Percentiles rank a stretch among this genome's conserved stretches.
Evolutionary conservation across 1,140 invertebrate genomes (phyloP).

Genomic region (Capitella teleta): DNA sequence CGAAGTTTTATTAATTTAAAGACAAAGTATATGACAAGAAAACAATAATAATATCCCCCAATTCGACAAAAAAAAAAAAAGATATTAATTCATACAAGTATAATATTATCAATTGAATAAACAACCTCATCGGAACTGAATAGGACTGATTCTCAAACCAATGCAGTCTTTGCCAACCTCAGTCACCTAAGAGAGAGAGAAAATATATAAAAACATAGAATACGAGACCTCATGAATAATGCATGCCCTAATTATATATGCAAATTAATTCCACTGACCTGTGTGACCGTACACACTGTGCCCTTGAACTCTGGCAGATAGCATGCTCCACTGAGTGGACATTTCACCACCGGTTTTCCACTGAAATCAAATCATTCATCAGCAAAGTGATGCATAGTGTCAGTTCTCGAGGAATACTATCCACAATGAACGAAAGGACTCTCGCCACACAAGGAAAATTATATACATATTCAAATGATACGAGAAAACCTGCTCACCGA

Average conservation of each 20-base stretch:
- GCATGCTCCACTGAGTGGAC: slow-evolving; percentile 80
- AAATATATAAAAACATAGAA: slow-evolving; percentile 3
- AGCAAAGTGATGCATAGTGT: background rate
- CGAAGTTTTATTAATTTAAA: too few relatives aligned
- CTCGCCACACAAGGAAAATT: background rate
- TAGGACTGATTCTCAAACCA: slow-evolving; percentile 69
- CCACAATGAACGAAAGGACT: background rate
- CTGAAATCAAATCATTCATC: slow-evolving; percentile 19
- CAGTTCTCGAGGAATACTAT: background rate
- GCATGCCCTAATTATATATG: background rate
- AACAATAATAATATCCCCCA: too few relatives aligned
- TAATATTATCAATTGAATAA: too few relatives aligned
- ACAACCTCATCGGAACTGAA: slow-evolving; percentile 43
- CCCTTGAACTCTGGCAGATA: slow-evolving; percentile 83
- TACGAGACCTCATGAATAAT: background rate
- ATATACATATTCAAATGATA: too few relatives aligned
- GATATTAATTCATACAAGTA: too few relatives aligned
- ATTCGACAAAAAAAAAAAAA: too few relatives aligned
- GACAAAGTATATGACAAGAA: too few relatives aligned
- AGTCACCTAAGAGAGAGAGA: slow-evolving; percentile 65
- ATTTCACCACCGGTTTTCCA: slow-evolving; percentile 89
- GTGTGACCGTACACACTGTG: slow-evolving; percentile 58
- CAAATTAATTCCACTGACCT: slow-evolving; percentile 18
- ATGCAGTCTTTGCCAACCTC: slow-evolving; percentile 81
- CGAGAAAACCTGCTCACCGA: too few relatives aligned